A percentile compares a stretch with the other conserved stretches of the same genome.
Evolutionary conservation across 2,113 vertebrate species (phyloP).

Genomic region (Saccopteryx leptura): DNA sequence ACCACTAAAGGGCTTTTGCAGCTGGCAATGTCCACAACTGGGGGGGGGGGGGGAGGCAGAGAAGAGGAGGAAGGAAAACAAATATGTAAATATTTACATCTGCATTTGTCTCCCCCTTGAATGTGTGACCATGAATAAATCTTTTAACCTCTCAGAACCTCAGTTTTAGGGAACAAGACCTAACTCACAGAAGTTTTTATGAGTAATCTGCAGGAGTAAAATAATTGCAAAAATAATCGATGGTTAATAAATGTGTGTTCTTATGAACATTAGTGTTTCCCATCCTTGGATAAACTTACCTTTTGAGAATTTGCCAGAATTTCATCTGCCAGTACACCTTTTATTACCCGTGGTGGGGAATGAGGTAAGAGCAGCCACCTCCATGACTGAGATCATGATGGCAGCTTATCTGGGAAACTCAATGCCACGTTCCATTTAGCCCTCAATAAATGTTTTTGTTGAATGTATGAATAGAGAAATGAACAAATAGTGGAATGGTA

Average conservation of each 20-base stretch:
- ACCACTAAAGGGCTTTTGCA: neutral
- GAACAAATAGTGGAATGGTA: neutral
- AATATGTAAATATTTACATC: neutral
- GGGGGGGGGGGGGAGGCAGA: neutral
- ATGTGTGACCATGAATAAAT: conserved; percentile 10
- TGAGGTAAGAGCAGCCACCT: neutral
- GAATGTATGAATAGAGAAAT: neutral
- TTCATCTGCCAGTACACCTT: neutral
- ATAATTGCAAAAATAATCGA: neutral
- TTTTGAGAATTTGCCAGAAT: conserved; percentile 25
- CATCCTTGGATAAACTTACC: neutral
- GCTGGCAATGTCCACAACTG: neutral
- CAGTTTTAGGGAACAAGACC: neutral
- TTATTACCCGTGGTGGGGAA: neutral
- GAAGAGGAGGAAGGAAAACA: neutral
- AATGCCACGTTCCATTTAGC: neutral
- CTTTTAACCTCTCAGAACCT: conserved; percentile 21
- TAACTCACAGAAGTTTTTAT: neutral
- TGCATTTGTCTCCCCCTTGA: neutral
- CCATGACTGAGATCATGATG: neutral
- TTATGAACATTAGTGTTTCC: neutral
- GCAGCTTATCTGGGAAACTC: neutral
- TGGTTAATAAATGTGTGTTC: neutral
- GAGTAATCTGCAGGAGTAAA: neutral
- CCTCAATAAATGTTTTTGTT: neutral